phyloP scores from a whole-genome alignment of 1,140 invertebrate genomes.

The Chrysoperla carnea region DNA sequence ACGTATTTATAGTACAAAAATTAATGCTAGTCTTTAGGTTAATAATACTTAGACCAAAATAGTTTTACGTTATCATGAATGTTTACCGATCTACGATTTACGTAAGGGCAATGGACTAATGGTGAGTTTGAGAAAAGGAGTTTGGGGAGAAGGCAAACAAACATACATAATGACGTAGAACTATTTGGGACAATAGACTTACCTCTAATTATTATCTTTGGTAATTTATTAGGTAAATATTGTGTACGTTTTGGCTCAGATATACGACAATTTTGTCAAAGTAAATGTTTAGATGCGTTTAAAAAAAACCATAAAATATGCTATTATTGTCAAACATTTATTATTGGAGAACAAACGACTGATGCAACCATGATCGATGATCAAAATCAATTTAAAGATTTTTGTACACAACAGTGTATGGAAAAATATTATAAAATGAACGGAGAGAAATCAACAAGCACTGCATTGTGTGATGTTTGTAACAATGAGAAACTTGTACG shows the following conservation, averaged over 20 bases:
- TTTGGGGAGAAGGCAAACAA: too few species aligned
- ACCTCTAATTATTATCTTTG: too few species aligned
- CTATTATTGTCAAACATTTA: conserved; percentile 82
- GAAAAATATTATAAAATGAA: conserved; percentile 75
- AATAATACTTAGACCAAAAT: too few species aligned
- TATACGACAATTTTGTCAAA: conserved; percentile 81
- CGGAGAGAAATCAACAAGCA: conserved; percentile 21
- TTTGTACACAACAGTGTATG: conserved; percentile 75
- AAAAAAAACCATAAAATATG: conserved; percentile 83
- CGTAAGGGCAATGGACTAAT: too few species aligned
- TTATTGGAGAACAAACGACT: conserved; percentile 49
- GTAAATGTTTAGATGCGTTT: conserved; percentile 69
- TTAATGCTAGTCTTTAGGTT: too few species aligned
- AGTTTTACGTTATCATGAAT: too few species aligned
- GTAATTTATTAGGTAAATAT: conserved; percentile 79
- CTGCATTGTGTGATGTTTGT: conserved; percentile 47
- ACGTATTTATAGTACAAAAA: too few species aligned
- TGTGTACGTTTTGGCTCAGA: conserved; percentile 83
- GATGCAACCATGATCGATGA: conserved; percentile 75
- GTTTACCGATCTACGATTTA: too few species aligned
- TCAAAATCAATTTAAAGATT: conserved; percentile 78
- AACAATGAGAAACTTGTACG: conserved; percentile 40
- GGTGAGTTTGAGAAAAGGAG: too few species aligned
- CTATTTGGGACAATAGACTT: too few species aligned
- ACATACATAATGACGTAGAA: too few species aligned